These are phyloP conservation scores for Cyrtodaria siliqua DNA, from an alignment of 2,888 invertebrate genomes.

Conservation along the genomic window DNA sequence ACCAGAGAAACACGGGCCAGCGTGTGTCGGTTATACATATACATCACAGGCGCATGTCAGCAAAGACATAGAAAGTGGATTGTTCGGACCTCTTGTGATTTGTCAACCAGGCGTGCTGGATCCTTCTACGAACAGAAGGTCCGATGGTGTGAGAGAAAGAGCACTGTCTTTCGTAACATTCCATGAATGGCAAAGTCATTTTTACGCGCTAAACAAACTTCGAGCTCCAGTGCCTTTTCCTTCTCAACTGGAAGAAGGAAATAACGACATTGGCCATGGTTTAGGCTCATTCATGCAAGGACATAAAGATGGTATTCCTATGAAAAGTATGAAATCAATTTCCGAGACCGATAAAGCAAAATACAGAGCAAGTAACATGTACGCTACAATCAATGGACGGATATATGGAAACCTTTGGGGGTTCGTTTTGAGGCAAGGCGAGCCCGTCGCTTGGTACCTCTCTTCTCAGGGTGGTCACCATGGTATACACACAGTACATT, in stretches of 20 bases:
- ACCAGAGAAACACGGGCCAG: neutral
- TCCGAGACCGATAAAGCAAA: neutral
- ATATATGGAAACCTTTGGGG: neutral
- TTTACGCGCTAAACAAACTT: no score
- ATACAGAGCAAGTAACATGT: neutral
- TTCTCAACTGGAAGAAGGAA: no score
- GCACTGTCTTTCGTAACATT: no score
- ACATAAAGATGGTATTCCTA: no score
- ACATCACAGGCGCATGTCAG: neutral
- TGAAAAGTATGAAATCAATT: no score
- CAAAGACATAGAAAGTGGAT: neutral
- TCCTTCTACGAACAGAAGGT: neutral
- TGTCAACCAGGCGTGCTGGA: neutral
- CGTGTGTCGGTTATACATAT: neutral
- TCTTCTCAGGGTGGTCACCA: neutral
- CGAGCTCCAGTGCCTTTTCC: no score
- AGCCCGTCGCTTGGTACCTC: conserved; percentile 2
- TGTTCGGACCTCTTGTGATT: neutral
- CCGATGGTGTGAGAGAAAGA: no score
- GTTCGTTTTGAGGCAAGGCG: neutral
- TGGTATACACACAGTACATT: neutral
- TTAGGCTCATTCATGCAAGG: no score
- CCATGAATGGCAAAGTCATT: no score
- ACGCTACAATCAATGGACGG: neutral
- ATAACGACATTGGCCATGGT: no score